Conservation (phyloP, 1,140 invertebrate species). For the Hormaphis cornu region DNA sequence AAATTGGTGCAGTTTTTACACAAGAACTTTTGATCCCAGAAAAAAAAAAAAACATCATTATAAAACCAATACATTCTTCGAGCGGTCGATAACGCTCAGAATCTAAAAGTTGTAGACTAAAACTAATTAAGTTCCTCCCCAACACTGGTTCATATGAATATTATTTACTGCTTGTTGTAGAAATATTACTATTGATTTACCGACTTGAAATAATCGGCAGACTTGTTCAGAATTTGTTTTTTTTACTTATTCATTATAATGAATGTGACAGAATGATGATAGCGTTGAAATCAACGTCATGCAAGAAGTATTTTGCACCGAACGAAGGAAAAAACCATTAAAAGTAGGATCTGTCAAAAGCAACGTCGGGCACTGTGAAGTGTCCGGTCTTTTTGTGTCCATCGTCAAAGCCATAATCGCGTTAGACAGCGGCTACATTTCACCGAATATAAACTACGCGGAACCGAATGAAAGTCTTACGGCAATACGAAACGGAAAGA, state of each 20-base stretch:
- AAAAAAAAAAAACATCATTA: no score
- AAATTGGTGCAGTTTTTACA: no score
- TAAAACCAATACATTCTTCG: no score
- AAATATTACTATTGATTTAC: no score
- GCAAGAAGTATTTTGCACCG: slow-evolving; percentile 5
- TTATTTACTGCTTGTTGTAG: no score
- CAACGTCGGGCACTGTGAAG: slow-evolving; percentile 66
- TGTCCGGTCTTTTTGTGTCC: slow-evolving; percentile 51
- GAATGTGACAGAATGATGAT: slow-evolving; percentile 6
- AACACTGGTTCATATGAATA: no score
- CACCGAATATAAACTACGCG: slow-evolving; percentile 52
- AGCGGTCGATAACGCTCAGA: no score
- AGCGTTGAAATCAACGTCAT: slow-evolving; percentile 6
- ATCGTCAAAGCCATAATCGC: slow-evolving; percentile 49
- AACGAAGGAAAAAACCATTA: slow-evolving; percentile 46
- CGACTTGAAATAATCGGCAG: no score
- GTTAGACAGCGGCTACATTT: slow-evolving; percentile 52
- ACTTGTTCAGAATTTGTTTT: background rate
- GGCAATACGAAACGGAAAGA: slow-evolving; percentile 68
- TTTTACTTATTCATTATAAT: background rate
- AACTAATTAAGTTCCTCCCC: no score
- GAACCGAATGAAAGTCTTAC: slow-evolving; percentile 42
- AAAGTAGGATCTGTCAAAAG: slow-evolving; percentile 63
- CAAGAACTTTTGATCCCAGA: no score
- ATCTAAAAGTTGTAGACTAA: no score